These are phyloP conservation scores for Gryllus bimaculatus DNA, from an alignment of 1,140 invertebrate species.

Conservation along the genomic window DNA sequence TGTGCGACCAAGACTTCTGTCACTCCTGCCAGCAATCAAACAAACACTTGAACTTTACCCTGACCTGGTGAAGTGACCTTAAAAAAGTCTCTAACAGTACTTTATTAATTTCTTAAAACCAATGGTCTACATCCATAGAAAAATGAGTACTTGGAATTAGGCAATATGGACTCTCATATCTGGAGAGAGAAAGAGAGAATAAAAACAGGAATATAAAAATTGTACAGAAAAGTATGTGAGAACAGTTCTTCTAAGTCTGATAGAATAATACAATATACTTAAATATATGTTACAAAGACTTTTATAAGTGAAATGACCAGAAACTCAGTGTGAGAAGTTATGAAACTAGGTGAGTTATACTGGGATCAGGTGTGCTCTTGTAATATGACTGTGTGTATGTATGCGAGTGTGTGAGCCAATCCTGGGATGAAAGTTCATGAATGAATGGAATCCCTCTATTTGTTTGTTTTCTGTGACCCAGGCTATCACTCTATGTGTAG, in stretches of 20 bases:
- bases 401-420: background rate
- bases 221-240: conserved; percentile 8
- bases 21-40: conserved; percentile 3
- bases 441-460: conserved; percentile 7
- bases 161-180: conserved; percentile 13
- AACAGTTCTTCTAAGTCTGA: conserved; percentile 15
- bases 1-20: conserved; percentile 3
- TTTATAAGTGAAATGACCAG: conserved; percentile 8
- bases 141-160: conserved; percentile 2
- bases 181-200: background rate
- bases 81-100: background rate
- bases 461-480: conserved; percentile 8
- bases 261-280: conserved; percentile 11
- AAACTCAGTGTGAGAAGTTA: conserved; percentile 8
- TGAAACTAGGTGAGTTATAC: conserved; percentile 3
- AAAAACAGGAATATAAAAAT: background rate
- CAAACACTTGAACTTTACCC: conserved; percentile 2
- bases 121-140: conserved; percentile 2
- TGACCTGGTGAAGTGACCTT: conserved; percentile 6
- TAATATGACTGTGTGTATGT: conserved; percentile 6
- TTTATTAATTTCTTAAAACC: conserved; percentile 6
- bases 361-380: background rate
- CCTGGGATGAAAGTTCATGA: background rate
- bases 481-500: background rate
- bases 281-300: conserved; percentile 9